Percentiles rank a stretch among this genome's conserved stretches.
Conservation (phyloP, 2,113 vertebrate species). For the Hippocampus guttulatus region DNA sequence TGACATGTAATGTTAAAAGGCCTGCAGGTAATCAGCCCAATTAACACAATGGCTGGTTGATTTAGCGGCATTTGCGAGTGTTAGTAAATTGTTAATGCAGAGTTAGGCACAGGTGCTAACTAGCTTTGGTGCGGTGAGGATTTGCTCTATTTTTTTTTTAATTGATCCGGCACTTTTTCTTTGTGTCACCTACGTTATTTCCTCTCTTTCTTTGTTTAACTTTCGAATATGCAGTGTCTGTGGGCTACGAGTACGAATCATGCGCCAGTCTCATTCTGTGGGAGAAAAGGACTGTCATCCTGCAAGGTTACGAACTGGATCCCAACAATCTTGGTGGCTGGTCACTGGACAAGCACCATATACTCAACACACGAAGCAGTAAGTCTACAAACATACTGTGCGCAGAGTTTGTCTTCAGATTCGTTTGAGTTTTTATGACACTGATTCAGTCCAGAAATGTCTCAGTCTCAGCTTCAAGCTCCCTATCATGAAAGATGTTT, state of each 20-base stretch:
- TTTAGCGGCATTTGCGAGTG: conserved; percentile 47
- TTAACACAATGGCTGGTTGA: conserved; percentile 65
- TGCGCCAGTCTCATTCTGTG: conserved; percentile 93
- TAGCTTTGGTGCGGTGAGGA: conserved; percentile 46
- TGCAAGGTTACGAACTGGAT: conserved; percentile 95
- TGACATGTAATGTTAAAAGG: conserved; percentile 33
- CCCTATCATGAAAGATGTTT: too few species aligned
- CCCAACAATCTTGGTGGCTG: conserved; percentile 93
- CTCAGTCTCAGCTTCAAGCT: neutral
- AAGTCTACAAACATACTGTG: conserved; percentile 31
- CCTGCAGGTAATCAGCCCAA: conserved; percentile 48
- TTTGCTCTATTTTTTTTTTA: conserved; percentile 22
- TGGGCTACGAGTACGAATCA: conserved; percentile 97
- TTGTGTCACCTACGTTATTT: neutral
- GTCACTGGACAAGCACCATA: conserved; percentile 95
- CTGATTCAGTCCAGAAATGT: neutral
- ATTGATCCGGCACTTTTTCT: conserved; percentile 3
- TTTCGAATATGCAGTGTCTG: conserved; percentile 77
- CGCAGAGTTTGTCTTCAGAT: neutral
- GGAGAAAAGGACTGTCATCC: conserved; percentile 91
- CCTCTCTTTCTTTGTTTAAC: conserved; percentile 1
- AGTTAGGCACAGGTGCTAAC: conserved; percentile 60
- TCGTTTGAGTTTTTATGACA: conserved; percentile 1
- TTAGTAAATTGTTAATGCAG: conserved; percentile 56
- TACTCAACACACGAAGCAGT: conserved; percentile 93